Conservation (phyloP, 2,797 vertebrate species). For the Heterohyrax brucei region DNA sequence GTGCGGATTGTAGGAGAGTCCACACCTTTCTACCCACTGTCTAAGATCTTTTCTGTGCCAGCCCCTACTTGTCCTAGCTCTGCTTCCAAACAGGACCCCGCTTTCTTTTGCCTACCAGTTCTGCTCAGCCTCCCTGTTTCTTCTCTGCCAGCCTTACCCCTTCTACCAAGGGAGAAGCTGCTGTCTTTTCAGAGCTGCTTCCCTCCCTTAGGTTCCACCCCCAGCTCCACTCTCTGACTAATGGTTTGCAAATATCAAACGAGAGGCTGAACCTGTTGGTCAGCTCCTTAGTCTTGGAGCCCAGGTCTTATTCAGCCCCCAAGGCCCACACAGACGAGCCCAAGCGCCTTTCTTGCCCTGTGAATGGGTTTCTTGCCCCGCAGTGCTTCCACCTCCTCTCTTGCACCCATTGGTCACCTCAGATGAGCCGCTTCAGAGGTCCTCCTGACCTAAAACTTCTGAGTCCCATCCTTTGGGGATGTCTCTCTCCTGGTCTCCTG, state of each 20-base stretch:
- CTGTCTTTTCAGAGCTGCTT: not conserved
- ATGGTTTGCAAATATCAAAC: constrained; percentile 15
- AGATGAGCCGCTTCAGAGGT: not conserved
- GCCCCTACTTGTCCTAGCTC: not conserved
- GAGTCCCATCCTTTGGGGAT: not conserved
- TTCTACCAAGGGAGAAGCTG: not conserved
- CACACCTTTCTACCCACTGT: not conserved
- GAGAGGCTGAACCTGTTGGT: constrained; percentile 5
- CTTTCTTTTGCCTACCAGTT: not conserved
- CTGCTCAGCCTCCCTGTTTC: not conserved
- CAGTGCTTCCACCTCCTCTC: no score
- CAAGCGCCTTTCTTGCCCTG: not conserved
- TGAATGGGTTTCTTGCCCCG: no score
- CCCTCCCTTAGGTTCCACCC: not conserved
- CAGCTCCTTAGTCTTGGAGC: constrained; percentile 3
- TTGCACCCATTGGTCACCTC: no score
- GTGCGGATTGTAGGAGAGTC: not conserved
- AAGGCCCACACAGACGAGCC: not conserved
- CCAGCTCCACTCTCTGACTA: constrained; percentile 26
- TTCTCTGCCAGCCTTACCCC: not conserved
- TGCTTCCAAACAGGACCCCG: not conserved
- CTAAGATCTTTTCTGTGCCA: not conserved
- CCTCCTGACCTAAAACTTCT: no score
- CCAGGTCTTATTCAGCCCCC: not conserved
- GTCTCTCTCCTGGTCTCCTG: not conserved